phyloP scores from a whole-genome alignment of 2,797 vertebrate species.

The Chromobotia macracanthus region DNA sequence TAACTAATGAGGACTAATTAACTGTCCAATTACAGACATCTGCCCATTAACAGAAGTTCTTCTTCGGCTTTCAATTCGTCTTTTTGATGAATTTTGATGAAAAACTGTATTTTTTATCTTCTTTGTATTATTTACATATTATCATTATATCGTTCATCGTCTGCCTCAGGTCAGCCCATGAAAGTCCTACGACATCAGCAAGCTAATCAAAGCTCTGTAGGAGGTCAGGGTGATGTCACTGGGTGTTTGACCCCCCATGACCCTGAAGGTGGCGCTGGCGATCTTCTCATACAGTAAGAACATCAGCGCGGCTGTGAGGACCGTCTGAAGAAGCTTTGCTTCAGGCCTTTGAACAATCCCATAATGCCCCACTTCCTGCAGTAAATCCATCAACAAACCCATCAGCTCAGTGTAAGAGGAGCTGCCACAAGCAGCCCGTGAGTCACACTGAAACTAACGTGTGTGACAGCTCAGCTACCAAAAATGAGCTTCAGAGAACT shows the following conservation, averaged over 20 bases:
- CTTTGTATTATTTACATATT: not conserved
- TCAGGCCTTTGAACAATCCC: conserved; percentile 95
- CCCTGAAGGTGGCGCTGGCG: conserved; percentile 83
- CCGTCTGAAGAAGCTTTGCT: conserved; percentile 94
- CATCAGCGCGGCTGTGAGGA: conserved; percentile 96
- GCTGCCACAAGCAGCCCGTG: not conserved
- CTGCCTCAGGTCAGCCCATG: not conserved
- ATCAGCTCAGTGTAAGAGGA: not conserved
- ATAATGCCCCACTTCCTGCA: conserved; percentile 85
- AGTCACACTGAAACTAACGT: not conserved
- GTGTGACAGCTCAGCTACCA: not conserved
- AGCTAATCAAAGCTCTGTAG: not conserved
- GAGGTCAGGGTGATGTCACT: conserved; percentile 59
- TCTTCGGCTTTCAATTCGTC: no score
- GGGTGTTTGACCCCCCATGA: conserved; percentile 81
- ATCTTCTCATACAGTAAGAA: conserved; percentile 97
- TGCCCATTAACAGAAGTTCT: no score
- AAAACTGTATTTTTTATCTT: not conserved
- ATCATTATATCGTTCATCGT: not conserved
- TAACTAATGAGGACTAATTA: no score
- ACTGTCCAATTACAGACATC: no score
- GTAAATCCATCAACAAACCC: conserved; percentile 6
- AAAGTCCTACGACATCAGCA: not conserved
- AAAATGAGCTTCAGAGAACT: not conserved
- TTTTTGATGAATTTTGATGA: no score